Conservation (phyloP, 1,140 invertebrate genomes). For the Zaprionus kolodkinae region DNA sequence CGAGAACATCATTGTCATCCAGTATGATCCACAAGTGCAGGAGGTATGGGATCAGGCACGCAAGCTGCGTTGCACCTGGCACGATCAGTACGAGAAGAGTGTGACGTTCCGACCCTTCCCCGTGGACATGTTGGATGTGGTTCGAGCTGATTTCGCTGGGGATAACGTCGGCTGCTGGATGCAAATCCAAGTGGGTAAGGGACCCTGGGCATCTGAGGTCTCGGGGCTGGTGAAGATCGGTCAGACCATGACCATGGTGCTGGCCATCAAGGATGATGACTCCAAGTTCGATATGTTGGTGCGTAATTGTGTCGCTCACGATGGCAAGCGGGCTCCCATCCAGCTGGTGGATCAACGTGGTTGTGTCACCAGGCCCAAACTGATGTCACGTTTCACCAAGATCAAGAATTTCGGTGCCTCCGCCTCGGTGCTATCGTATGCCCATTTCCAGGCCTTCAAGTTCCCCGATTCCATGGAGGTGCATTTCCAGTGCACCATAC, state of each 20-base stretch:
- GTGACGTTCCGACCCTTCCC: conserved; percentile 97
- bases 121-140: conserved; percentile 97
- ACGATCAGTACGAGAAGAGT: conserved; percentile 97
- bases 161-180: conserved; percentile 98
- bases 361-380: conserved; percentile 95
- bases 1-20: conserved; percentile 97
- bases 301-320: conserved; percentile 96
- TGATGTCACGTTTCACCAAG: conserved; percentile 97
- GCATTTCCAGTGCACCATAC: conserved; percentile 97
- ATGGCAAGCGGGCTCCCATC: conserved; percentile 97
- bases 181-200: conserved; percentile 97
- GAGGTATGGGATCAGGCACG: conserved; percentile 98
- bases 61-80: conserved; percentile 96
- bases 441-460: conserved; percentile 97
- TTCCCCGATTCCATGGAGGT: conserved; percentile 98
- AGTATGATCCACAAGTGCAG: conserved; percentile 97
- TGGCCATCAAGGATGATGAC: conserved; percentile 97
- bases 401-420: conserved; percentile 97
- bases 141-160: conserved; percentile 96
- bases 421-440: conserved; percentile 95
- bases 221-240: conserved; percentile 97
- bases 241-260: conserved; percentile 98
- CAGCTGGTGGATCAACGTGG: conserved; percentile 96
- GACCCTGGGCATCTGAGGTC: conserved; percentile 97
- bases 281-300: conserved; percentile 98